phyloP scores from a whole-genome alignment of 2,888 invertebrate species.

The Netelia inedita region DNA sequence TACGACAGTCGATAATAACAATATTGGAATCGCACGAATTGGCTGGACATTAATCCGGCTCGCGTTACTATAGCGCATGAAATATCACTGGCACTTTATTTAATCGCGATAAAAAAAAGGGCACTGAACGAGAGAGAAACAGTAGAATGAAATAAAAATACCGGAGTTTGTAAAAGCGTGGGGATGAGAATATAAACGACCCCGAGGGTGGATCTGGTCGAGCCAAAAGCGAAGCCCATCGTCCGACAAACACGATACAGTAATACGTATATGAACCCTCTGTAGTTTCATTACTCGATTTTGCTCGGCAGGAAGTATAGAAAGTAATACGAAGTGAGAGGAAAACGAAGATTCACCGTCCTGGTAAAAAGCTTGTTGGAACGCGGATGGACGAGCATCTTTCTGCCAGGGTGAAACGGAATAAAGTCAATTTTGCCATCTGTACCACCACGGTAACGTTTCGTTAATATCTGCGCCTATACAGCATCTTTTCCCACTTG shows the following conservation, averaged over 20 bases:
- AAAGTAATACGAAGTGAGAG: slow-evolving; percentile 29
- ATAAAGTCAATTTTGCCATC: slow-evolving; percentile 19
- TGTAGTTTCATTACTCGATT: slow-evolving; percentile 27
- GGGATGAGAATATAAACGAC: slow-evolving; percentile 32
- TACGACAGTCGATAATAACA: not conserved
- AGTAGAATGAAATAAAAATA: slow-evolving; percentile 21
- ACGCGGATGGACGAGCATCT: slow-evolving; percentile 12
- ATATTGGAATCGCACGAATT: slow-evolving; percentile 1
- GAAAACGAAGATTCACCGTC: slow-evolving; percentile 41
- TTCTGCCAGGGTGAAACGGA: slow-evolving; percentile 23
- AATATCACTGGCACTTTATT: slow-evolving; percentile 29
- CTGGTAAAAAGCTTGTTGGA: slow-evolving; percentile 22
- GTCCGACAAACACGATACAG: not conserved
- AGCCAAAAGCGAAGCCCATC: slow-evolving; percentile 31
- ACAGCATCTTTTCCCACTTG: not conserved
- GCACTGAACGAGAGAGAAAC: not conserved
- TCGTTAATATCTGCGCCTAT: not conserved
- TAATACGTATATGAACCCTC: not conserved
- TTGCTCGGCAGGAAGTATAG: not conserved
- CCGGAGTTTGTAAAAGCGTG: not conserved
- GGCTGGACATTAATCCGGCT: slow-evolving; percentile 11
- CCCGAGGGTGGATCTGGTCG: not conserved
- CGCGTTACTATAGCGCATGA: not conserved
- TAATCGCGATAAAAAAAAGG: slow-evolving; percentile 1
- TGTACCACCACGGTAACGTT: not conserved